Evolutionary conservation across 53 echinoderm and acorn worm genomes (phyloP), one percentile per base, ranked within the genome.

Genomic region (Echinarachnius parma): DNA sequence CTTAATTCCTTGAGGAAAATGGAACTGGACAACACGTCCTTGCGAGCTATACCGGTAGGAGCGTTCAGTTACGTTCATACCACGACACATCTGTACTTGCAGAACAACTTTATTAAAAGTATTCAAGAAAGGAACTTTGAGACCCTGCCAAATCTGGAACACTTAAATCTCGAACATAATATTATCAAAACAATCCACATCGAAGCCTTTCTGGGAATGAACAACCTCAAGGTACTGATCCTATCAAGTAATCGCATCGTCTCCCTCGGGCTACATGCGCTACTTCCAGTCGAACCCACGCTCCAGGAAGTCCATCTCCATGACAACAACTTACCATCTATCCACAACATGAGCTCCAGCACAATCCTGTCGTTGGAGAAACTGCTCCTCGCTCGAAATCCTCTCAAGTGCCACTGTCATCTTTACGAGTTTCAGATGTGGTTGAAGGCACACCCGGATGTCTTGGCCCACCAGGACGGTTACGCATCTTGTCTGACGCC

Each of bases 281-380:
- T 87, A 15, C 30, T 39, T 37, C 72, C 77, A 19, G 25, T 87
- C 22, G 35, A 44, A 28, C 13, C 22, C 14, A 19, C 34, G 9
- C 74, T 87, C 19, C 18, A 35, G 9, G 72, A 74, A 21, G 63
- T 87, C 5, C 78, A 78, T 59, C 63, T 87, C 9, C 54, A 77
- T 34, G 54, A 63, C 46, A 87, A 87, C 25, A 13, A 70, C 20
- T 54, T 92, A 2, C 39, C 10, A 64, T 45, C 26, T 45, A 64
- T 64, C 23, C 23, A 44, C 0, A 64, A 64, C 46, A 64, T 64
- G 42, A 64, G 64, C 16, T 3, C 64, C 8, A 64, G 64, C 64
- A 64, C 23, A 25, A 46, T 64, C 25, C 24, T 23, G 1, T 44
- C 64, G 2, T 13, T 64, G 10, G 10, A 45, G 16, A 39, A 23